Base-by-base conservation (phyloP, 2,888 invertebrate species). In the Cerceris ruficornis region DNA sequence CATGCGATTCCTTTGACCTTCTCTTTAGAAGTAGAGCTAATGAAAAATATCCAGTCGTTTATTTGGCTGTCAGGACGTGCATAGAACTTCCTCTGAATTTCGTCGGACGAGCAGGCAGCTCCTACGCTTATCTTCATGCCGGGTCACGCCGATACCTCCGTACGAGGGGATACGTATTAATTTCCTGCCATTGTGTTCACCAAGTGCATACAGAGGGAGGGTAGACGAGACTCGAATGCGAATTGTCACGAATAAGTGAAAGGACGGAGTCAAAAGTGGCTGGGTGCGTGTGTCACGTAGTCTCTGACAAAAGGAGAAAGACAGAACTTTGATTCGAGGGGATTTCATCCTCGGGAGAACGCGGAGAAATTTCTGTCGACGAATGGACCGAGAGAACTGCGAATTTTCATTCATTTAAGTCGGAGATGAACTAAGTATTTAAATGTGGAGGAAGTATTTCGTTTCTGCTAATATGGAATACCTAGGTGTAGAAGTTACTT, bases 101-200 rank as follows among this genome's bases (percentile, higher is more conserved):
- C 39, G 8, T 15, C 28, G 57, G 4, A 46, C 54, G 43, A 42
- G 15, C 46, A 67, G 68, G 42, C 28, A 46, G 54, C 59, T 62
- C 58, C 15, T 15, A 62, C 62, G 73, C 64, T 75, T 77, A 66
- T 77, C 74, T 62, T 75, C 57, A 69, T 39, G n/a, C n/a, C 6
- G 9, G 15, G 7, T 7, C 52, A 52, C 52, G 52, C 9, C 9
- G 7, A n/a, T n/a, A n/a, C n/a, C 7, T 11, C n/a, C 13, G 52
- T 13, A 52, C 7, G 14, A 52, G 52, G 39, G 70, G 62, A 52
- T 62, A 62, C 65, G 77, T 70, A 70, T 76, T 76, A 77, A 77
- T 77, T 77, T 77, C 76, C 76, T 70, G 77, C 76, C 62, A 76
- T 77, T 77, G 77, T 77, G 62, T 52, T 50, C 61, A 42, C 7